phyloP scores from a whole-genome alignment of 2,888 invertebrate species.

The Eristalis intricaria region DNA sequence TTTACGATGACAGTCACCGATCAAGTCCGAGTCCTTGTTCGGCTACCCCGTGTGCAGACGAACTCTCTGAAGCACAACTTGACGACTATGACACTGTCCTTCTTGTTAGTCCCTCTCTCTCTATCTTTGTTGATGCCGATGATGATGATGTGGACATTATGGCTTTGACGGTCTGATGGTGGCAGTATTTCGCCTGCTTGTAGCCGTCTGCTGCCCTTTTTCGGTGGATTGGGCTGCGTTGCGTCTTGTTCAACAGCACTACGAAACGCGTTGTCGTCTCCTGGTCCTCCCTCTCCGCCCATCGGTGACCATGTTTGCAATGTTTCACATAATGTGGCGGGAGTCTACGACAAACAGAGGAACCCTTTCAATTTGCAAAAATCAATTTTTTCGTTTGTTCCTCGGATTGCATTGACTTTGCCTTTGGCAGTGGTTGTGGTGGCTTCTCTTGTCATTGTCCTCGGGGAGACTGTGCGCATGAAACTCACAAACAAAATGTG shows the following conservation, averaged over 20 bases:
- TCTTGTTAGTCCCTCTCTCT: conserved; percentile 26
- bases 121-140: conserved; percentile 7
- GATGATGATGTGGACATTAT: conserved; percentile 64
- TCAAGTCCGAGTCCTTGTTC: neutral
- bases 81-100: conserved; percentile 64
- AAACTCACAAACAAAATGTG: conserved; percentile 45
- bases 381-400: conserved; percentile 60
- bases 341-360: conserved; percentile 28
- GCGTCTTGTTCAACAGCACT: conserved; percentile 53
- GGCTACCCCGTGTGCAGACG: conserved; percentile 2
- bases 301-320: conserved; percentile 34
- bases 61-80: conserved; percentile 59
- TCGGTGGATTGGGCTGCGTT: conserved; percentile 55
- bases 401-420: conserved; percentile 20
- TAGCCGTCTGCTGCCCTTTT: conserved; percentile 47
- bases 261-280: conserved; percentile 31
- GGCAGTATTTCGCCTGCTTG: conserved; percentile 30
- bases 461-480: conserved; percentile 34
- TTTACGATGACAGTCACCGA: conserved; percentile 2
- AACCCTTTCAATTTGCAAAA: conserved; percentile 62
- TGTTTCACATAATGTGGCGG: conserved; percentile 40
- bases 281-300: conserved; percentile 1
- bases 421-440: neutral
- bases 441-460: conserved; percentile 20
- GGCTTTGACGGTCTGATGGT: conserved; percentile 64